Conservation (phyloP, 2,113 vertebrate genomes). For the Melanotaenia duboulayi region DNA sequence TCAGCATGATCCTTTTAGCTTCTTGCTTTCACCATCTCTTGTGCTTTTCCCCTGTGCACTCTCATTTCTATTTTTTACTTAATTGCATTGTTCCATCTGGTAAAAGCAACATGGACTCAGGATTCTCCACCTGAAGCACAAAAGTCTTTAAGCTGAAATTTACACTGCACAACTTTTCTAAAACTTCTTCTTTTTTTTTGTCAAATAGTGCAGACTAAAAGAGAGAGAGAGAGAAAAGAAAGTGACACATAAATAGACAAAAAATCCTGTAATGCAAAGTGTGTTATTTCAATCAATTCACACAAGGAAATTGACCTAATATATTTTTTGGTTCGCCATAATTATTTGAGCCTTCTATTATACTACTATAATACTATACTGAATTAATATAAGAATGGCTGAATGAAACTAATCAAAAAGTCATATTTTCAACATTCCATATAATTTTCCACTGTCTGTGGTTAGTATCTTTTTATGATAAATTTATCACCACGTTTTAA, state of each 20-base stretch:
- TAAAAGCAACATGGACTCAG: background rate
- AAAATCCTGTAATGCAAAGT: slow-evolving; percentile 7
- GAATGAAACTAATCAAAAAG: background rate
- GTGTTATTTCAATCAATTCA: background rate
- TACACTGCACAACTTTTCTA: slow-evolving; percentile 21
- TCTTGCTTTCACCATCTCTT: slow-evolving; percentile 6
- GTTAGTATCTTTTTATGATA: too few relatives aligned
- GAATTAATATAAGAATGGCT: background rate
- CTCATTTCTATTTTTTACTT: background rate
- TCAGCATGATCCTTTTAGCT: slow-evolving; percentile 48
- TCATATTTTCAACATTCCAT: background rate
- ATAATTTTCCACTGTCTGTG: background rate
- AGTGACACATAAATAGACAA: background rate
- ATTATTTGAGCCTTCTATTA: too few relatives aligned
- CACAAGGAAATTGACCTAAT: too few relatives aligned
- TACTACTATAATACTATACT: too few relatives aligned
- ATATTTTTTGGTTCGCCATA: too few relatives aligned
- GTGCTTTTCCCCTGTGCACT: background rate
- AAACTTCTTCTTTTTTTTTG: background rate
- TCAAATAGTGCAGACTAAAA: background rate
- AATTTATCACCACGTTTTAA: too few relatives aligned
- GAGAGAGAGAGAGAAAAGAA: background rate
- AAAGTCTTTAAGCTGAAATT: slow-evolving; percentile 36
- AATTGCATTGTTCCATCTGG: background rate
- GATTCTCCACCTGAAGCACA: background rate